These are phyloP conservation scores for Lycaena phlaeas DNA, from an alignment of 2,888 invertebrate species.

Conservation along the genomic window DNA sequence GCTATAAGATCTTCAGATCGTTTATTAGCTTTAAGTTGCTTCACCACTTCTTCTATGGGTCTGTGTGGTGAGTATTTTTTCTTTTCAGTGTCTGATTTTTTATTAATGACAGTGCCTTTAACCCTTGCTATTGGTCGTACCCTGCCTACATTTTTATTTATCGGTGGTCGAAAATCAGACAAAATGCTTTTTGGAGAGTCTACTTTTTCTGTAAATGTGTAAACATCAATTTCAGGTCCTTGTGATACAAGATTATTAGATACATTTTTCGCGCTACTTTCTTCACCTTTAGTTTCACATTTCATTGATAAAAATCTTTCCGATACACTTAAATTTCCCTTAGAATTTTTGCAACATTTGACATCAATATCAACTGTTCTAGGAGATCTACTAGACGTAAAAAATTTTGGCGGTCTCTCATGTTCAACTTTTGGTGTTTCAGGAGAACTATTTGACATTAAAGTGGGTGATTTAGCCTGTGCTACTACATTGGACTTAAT, in stretches of 20 bases:
- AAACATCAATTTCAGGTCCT: slow-evolving; percentile 61
- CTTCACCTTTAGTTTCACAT: slow-evolving; percentile 48
- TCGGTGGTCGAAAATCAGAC: slow-evolving; percentile 54
- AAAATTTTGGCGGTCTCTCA: slow-evolving; percentile 62
- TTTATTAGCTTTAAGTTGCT: slow-evolving; percentile 59
- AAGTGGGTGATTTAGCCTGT: slow-evolving; percentile 28
- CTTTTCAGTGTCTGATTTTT: slow-evolving; percentile 54
- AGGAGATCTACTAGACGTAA: slow-evolving; percentile 55
- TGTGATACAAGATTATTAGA: slow-evolving; percentile 49
- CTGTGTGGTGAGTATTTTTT: slow-evolving; percentile 63
- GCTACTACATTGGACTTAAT: slow-evolving; percentile 17
- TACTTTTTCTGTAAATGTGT: slow-evolving; percentile 64
- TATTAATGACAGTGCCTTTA: slow-evolving; percentile 63
- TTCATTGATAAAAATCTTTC: slow-evolving; percentile 60
- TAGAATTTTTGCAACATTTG: slow-evolving; percentile 59
- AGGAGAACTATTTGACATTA: slow-evolving; percentile 5
- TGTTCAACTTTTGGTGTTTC: slow-evolving; percentile 49
- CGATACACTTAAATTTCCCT: slow-evolving; percentile 58
- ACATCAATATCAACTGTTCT: slow-evolving; percentile 62
- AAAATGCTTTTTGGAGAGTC: slow-evolving; percentile 64
- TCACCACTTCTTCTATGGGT: slow-evolving; percentile 64
- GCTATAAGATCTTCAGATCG: slow-evolving; percentile 44
- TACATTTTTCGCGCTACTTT: slow-evolving; percentile 37
- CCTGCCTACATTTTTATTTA: slow-evolving; percentile 53
- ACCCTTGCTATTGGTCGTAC: slow-evolving; percentile 66